Evolutionary conservation across 2,113 vertebrate genomes (phyloP), one percentile per base, ranked within the genome.

Genomic region (Rutilus rutilus): DNA sequence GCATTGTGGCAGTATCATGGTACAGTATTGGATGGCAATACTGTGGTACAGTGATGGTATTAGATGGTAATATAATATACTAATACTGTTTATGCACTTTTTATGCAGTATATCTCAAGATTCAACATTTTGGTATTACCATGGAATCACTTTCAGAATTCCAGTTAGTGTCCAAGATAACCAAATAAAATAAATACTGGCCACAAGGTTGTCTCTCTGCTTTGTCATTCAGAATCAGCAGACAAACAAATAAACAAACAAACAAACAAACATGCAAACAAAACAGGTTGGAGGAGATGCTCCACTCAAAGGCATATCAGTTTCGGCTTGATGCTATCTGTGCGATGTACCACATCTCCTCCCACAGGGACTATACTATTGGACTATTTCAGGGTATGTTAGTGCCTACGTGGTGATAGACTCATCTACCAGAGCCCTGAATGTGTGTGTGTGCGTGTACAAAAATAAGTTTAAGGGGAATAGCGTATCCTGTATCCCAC

Each of bases 401-500:
- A 59, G 85, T 91, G 91, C 87, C 86, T 92, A 92, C 87, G 88
- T 92, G 90, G 87, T 78, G 50, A 84, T 5, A 2, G 62, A 82
- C 91, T 93, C 90, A 92, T 92, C 86, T 88, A 59, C 42, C 39
- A 81, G n/a, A 81, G 39, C 78, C 78, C 39, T 30, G n/a, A 45
- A 64, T 47, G 39, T 75, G 42, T 47, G 17, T 47, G 4, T 80
- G 78, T 30, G 59, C 8, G 3, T 80, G 39, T 25, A 42, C 47
- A 45, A 57, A 7, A 57, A 21, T 64, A 64, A 39, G 27, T 39
- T 78, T 33, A 27, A 45, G 59, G 23, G 39, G 59, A 60, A 45
- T 39, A 23, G 52, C 30, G 39, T 78, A 39, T 59, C 50, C 19
- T 59, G 76, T 78, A 54, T 78, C 30, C 50, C 52, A 59, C 27